Conservation (phyloP, 2,113 vertebrate genomes). For the Ailurus styani region DNA sequence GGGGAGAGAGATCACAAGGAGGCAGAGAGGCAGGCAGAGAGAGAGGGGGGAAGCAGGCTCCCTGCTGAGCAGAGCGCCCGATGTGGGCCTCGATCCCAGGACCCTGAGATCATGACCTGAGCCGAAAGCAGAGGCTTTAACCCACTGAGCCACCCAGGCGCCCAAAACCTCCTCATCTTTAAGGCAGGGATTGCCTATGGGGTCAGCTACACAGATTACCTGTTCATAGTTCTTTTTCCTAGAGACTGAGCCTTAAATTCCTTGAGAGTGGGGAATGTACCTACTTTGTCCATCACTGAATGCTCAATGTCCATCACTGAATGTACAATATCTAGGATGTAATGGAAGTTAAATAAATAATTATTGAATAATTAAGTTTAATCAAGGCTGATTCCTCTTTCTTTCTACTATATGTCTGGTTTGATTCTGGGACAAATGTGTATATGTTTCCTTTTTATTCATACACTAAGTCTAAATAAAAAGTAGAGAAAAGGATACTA, state of each 20-base stretch:
- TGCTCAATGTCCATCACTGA: neutral
- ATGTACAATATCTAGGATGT: neutral
- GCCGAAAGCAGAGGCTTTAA: too few relatives aligned
- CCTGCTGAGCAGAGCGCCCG: too few relatives aligned
- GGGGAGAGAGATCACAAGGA: too few relatives aligned
- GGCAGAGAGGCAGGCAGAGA: too few relatives aligned
- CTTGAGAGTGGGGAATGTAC: neutral
- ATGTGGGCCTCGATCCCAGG: too few relatives aligned
- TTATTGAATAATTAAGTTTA: neutral
- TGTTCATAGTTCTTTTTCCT: neutral
- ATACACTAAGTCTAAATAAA: neutral
- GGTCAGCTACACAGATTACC: neutral
- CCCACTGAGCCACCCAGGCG: too few relatives aligned
- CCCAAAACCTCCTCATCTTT: neutral
- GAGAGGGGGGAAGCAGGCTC: too few relatives aligned
- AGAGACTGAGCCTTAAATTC: neutral
- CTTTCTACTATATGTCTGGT: neutral
- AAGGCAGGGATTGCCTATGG: neutral
- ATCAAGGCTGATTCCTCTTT: neutral
- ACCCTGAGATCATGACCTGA: too few relatives aligned
- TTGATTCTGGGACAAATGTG: neutral
- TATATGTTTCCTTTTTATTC: neutral
- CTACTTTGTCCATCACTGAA: neutral
- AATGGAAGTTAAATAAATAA: neutral
- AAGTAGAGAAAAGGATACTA: conserved; percentile 77